Evolutionary conservation across 2,888 invertebrate genomes (phyloP), one percentile per base, ranked within the genome.

Genomic region (Latrodectus hesperus): DNA sequence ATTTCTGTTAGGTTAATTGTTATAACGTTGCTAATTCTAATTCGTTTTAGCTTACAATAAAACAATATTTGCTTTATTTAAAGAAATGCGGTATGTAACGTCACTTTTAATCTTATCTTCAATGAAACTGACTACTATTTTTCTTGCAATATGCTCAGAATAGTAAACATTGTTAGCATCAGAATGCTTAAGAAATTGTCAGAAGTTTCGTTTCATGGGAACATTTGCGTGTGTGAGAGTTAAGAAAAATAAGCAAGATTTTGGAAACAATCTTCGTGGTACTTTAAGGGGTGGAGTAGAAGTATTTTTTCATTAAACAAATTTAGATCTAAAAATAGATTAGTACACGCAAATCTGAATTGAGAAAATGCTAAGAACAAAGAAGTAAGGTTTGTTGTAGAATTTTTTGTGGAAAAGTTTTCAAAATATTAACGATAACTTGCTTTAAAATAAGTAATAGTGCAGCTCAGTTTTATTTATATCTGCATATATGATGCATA

Each of bases 251-350:
- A 68, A 51, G 55, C 26, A 71, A 68, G 71, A 71, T 22, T 53
- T 55, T 16, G 55, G 71, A 60, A 78, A 79, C 38, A 79, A 79
- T 79, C 70, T n/a, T 22, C 67, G 17, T 17, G 14, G 12, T 12
- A 9, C n/a, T 67, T 60, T 51, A 67, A 70, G 78, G 68, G 70
- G 26, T 78, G 53, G 79, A 51, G 68, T 17, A 14, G 26, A 78
- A 12, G 16, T 71, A 49, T 60, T 16, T 60, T 60, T 60, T 60
- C 12, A 16, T 6, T 60, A 12, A 12, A 60, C 60, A 60, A 60
- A 12, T 60, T n/a, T 60, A 60, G 38, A 71, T 71, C 16, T n/a
- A 71, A 71, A 71, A 71, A 26, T 51, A 55, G 17, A 22, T 53
- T 22, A 55, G 14, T 12, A 22, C 73, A 74, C 73, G 71, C 55